These are phyloP conservation scores for Lasaia peninsularis DNA, from an alignment of 1,140 invertebrate species.

Conservation along the genomic window DNA sequence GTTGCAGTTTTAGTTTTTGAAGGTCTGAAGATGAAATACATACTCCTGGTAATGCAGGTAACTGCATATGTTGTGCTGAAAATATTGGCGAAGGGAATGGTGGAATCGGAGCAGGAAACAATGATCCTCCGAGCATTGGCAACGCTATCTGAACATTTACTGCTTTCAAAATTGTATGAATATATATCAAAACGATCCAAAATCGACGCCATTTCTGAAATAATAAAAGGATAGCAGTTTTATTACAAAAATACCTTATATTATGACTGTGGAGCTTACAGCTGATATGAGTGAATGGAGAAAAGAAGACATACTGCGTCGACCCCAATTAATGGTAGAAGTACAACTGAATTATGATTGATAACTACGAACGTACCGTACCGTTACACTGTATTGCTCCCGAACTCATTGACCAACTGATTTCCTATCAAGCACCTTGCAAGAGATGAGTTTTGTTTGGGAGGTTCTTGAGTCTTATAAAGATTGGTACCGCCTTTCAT, in stretches of 20 bases:
- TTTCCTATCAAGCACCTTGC: too few relatives aligned
- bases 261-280: background rate
- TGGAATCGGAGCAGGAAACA: slow-evolving; percentile 4
- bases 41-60: slow-evolving; percentile 1
- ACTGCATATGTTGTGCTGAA: slow-evolving; percentile 16
- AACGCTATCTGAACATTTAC: background rate
- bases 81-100: slow-evolving; percentile 12
- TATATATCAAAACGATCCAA: slow-evolving; percentile 1
- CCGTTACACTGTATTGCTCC: too few relatives aligned
- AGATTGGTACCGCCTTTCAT: too few relatives aligned
- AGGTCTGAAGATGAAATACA: background rate
- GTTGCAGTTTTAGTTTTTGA: background rate
- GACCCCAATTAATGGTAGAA: too few relatives aligned
- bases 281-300: too few relatives aligned
- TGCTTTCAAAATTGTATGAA: background rate
- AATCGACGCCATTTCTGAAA: background rate
- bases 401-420: too few relatives aligned
- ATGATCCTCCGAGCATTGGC: background rate
- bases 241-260: background rate
- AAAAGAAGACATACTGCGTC: too few relatives aligned
- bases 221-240: background rate
- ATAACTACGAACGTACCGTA: too few relatives aligned
- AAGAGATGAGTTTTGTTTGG: too few relatives aligned
- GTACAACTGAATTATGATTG: too few relatives aligned
- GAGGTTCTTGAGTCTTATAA: too few relatives aligned